phyloP scores from a whole-genome alignment of 2,113 vertebrate genomes.

The Indicator indicator region DNA sequence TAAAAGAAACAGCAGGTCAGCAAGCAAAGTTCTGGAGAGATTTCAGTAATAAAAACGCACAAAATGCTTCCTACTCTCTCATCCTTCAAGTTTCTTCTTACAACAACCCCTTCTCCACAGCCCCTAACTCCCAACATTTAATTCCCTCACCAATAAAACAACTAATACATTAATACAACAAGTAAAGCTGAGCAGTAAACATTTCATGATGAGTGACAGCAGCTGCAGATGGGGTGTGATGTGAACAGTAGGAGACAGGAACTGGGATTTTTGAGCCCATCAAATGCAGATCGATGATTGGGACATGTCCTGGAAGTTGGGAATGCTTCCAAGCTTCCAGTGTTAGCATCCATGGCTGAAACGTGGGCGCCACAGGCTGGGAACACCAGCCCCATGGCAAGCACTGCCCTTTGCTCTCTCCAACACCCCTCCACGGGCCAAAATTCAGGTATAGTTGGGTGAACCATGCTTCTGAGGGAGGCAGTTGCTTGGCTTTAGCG shows the following conservation, averaged over 20 bases:
- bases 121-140: rapidly evolving
- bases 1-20: not conserved
- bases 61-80: rapidly evolving
- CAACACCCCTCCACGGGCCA: rapidly evolving
- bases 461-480: rapidly evolving
- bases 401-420: not conserved
- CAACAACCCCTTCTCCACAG: not conserved
- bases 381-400: rapidly evolving
- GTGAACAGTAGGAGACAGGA: not conserved
- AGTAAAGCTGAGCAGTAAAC: not conserved
- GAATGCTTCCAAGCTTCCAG: not conserved
- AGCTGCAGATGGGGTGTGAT: rapidly evolving
- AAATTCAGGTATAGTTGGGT: not conserved
- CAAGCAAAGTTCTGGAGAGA: not conserved
- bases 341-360: rapidly evolving
- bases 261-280: rapidly evolving
- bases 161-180: not conserved
- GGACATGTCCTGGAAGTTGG: rapidly evolving
- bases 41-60: not conserved
- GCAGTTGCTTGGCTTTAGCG: rapidly evolving
- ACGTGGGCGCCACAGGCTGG: rapidly evolving
- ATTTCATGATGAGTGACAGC: rapidly evolving
- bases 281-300: rapidly evolving
- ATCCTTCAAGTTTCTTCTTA: not conserved
- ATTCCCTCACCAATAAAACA: not conserved